Base-by-base conservation (phyloP, 2,888 invertebrate genomes). In the Anthrax anthrax region DNA sequence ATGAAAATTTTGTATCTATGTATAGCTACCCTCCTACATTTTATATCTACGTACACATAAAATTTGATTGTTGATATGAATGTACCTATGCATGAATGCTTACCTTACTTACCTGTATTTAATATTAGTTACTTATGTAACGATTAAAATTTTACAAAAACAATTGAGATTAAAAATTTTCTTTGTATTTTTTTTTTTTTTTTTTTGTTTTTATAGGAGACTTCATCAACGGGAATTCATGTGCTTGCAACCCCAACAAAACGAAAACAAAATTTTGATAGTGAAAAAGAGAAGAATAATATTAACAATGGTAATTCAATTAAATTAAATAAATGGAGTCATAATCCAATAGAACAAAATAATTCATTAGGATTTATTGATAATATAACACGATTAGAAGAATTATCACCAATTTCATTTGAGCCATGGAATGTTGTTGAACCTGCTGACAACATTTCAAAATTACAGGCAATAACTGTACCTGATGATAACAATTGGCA, bases 141-240 rank as follows among this genome's bases (percentile, higher is more conserved):
- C n/a, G n/a, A n/a, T n/a, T n/a, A n/a, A n/a, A n/a, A n/a, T n/a
- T n/a, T n/a, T n/a, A n/a, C n/a, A n/a, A n/a, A n/a, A n/a, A n/a
- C n/a, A n/a, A n/a, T n/a, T n/a, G n/a, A n/a, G n/a, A n/a, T n/a
- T n/a, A n/a, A n/a, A n/a, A 23, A 23, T 23, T 23, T 23, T 23
- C 8, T 23, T 17, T 37, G 6, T 10, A 3, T n/a, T 18, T 37
- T 37, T 37, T 37, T 37, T 18, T 42, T 47, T 37, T 50, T 37
- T 51, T 42, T 32, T 52, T 53, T 46, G 34, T 32, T 29, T 42
- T 56, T 60, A 9, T 56, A 67, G 67, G 62, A 65, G 48, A 63
- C 64, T 76, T 78, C 77, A 75, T 78, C 79, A 75, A 80, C 80
- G 80, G 80, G 80, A 77, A 74, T 80, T 72, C 80, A 80, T 75